Conservation (phyloP, 2,113 vertebrate genomes). For the Chamaetylas fuelleborni region DNA sequence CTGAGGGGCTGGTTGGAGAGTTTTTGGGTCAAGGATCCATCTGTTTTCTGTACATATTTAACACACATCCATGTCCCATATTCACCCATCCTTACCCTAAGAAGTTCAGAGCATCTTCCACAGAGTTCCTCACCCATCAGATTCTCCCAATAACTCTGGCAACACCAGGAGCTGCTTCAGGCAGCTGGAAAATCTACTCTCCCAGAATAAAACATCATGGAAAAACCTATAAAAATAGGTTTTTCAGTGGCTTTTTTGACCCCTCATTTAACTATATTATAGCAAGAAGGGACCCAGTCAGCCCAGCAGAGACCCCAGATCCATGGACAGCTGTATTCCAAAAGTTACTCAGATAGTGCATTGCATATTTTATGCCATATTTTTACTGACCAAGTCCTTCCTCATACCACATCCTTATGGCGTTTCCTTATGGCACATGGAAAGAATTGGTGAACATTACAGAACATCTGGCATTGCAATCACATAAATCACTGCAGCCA, state of each 20-base stretch:
- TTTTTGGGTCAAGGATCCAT: neutral
- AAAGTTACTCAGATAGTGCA: neutral
- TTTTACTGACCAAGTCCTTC: neutral
- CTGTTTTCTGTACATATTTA: neutral
- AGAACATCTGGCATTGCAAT: neutral
- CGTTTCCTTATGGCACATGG: neutral
- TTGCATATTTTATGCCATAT: neutral
- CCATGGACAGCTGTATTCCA: neutral
- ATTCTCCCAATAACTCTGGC: neutral
- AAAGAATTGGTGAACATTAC: neutral
- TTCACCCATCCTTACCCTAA: neutral
- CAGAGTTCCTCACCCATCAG: neutral
- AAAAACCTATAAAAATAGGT: neutral
- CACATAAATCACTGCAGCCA: neutral
- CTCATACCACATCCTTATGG: neutral
- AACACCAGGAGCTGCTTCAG: neutral
- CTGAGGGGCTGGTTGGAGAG: neutral
- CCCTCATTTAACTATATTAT: neutral
- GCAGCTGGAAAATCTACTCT: neutral
- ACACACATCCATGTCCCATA: neutral
- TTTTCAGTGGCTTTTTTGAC: neutral
- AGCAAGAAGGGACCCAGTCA: neutral
- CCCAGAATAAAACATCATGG: neutral
- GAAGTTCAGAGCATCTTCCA: neutral
- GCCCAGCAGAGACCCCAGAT: neutral